A percentile compares a stretch with the other conserved stretches of the same genome.
Evolutionary conservation across 1,140 invertebrate species (phyloP).

Genomic region (Drosophila nigrodunni): DNA sequence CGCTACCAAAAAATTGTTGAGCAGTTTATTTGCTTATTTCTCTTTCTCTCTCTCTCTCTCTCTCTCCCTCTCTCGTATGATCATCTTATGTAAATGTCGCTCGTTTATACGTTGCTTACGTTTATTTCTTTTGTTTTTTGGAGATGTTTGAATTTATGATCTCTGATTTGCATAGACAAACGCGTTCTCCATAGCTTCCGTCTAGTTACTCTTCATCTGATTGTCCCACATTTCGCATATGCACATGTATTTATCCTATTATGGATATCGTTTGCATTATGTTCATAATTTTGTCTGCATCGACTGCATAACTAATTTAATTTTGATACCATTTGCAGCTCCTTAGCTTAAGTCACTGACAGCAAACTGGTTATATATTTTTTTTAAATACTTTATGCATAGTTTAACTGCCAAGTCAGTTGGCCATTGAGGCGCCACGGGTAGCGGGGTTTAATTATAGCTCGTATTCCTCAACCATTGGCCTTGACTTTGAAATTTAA

Average conservation of each 20-base stretch:
- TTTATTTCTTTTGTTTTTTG: constrained; percentile 1
- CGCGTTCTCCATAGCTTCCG: constrained; percentile 60
- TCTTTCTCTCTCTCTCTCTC: neutral
- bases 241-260: constrained; percentile 11
- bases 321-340: constrained; percentile 12
- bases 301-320: constrained; percentile 22
- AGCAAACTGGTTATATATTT: constrained; percentile 30
- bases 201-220: constrained; percentile 35
- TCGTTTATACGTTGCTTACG: constrained; percentile 31
- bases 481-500: constrained; percentile 58
- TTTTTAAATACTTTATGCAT: constrained; percentile 15
- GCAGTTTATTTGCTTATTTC: constrained; percentile 29
- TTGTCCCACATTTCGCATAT: constrained; percentile 29
- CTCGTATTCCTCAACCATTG: constrained; percentile 20
- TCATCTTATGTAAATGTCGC: constrained; percentile 65
- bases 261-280: neutral
- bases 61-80: constrained; percentile 4
- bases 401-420: constrained; percentile 19
- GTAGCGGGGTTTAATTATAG: constrained; percentile 28
- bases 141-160: constrained; percentile 23
- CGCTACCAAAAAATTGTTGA: constrained; percentile 21
- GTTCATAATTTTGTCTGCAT: constrained; percentile 20
- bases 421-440: constrained; percentile 29
- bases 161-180: constrained; percentile 59
- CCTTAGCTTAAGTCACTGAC: constrained; percentile 13